Evolutionary conservation across 2,113 vertebrate genomes (phyloP).

Genomic region (Pipa parva): DNA sequence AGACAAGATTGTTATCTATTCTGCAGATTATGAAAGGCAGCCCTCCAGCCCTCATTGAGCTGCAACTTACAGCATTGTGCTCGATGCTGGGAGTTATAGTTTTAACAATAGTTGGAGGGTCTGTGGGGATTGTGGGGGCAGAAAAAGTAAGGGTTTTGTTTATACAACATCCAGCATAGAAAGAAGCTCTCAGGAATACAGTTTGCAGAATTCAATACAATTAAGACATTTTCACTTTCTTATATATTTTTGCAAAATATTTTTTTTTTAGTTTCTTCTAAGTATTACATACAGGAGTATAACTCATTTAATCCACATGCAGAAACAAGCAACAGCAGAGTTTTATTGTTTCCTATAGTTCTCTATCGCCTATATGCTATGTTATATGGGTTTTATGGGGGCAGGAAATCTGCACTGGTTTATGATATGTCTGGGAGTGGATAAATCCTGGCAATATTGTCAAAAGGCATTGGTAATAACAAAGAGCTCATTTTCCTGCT

Average conservation of each 20-base stretch:
- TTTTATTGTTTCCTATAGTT: constrained; percentile 58
- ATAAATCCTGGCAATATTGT: constrained; percentile 16
- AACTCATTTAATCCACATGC: constrained; percentile 74
- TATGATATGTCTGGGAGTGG: constrained; percentile 20
- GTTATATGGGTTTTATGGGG: constrained; percentile 27
- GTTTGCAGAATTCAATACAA: constrained; percentile 64
- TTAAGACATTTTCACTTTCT: constrained; percentile 67
- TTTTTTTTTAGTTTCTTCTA: constrained; percentile 60
- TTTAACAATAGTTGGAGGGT: neutral
- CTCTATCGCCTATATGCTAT: constrained; percentile 46
- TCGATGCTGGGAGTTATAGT: no score
- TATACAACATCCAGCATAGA: constrained; percentile 69
- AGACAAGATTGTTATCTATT: constrained; percentile 64
- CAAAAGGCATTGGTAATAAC: constrained; percentile 28
- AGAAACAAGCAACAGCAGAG: constrained; percentile 77
- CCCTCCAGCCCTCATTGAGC: neutral
- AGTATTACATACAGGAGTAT: constrained; percentile 74
- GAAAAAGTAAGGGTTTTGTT: constrained; percentile 57
- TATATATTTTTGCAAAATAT: constrained; percentile 59
- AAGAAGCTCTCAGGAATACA: constrained; percentile 60
- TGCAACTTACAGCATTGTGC: neutral
- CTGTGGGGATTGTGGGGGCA: constrained; percentile 33
- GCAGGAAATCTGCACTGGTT: constrained; percentile 42
- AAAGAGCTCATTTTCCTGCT: constrained; percentile 2
- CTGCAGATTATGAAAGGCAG: constrained; percentile 62